Conservation (phyloP, 2,888 invertebrate genomes). For the Rugalucina vietnamica region DNA sequence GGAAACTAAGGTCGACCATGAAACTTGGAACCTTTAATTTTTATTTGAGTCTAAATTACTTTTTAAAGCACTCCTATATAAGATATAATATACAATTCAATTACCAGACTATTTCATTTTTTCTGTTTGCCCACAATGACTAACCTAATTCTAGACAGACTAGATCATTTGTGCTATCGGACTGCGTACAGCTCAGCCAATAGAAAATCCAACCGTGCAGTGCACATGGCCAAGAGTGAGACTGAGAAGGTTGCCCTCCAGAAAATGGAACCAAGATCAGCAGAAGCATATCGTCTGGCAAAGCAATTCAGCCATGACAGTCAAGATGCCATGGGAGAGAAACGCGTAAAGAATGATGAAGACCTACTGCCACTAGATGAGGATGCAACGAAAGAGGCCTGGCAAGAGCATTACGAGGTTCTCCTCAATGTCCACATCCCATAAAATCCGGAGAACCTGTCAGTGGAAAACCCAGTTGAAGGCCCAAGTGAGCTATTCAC, state of each 20-base stretch:
- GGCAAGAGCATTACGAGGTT: not conserved
- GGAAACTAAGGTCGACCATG: too few species aligned
- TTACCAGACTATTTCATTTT: too few species aligned
- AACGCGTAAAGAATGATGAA: not conserved
- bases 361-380: not conserved
- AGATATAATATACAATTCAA: too few species aligned
- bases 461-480: not conserved
- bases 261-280: not conserved
- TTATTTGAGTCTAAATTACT: too few species aligned
- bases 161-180: too few species aligned
- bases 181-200: not conserved
- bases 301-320: not conserved
- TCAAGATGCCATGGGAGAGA: not conserved
- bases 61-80: too few species aligned
- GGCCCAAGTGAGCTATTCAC: constrained; percentile 17
- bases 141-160: too few species aligned
- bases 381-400: not conserved
- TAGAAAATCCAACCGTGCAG: not conserved
- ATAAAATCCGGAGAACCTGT: constrained; percentile 1
- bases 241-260: not conserved
- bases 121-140: too few species aligned
- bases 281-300: not conserved
- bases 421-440: constrained; percentile 17
- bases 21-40: too few species aligned
- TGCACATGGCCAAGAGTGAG: not conserved